phyloP scores from a whole-genome alignment of 2,888 invertebrate species.

The Napeogenes sylphis region DNA sequence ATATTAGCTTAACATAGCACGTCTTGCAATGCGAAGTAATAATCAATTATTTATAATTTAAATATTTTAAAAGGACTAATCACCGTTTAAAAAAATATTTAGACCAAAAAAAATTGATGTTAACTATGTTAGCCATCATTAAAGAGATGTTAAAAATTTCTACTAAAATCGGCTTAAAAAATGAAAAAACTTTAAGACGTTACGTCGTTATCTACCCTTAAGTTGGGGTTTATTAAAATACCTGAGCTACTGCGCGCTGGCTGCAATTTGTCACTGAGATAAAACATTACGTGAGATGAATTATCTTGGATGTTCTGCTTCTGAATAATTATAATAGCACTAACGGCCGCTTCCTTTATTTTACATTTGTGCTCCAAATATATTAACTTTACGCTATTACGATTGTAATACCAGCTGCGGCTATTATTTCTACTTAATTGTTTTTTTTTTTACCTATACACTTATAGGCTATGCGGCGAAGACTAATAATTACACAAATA shows the following conservation, averaged over 20 bases:
- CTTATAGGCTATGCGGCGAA: background rate
- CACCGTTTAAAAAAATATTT: too few species aligned
- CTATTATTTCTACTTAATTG: too few species aligned
- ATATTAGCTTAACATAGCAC: constrained; percentile 28
- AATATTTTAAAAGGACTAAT: too few species aligned
- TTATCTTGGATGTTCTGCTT: constrained; percentile 65
- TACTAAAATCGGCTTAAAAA: constrained; percentile 12
- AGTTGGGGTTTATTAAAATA: constrained; percentile 45
- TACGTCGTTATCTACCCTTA: constrained; percentile 27
- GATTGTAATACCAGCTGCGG: too few species aligned
- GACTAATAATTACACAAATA: too few species aligned
- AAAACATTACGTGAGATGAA: constrained; percentile 65
- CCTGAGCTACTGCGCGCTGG: constrained; percentile 52
- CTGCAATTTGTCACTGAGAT: constrained; percentile 71
- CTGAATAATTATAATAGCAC: constrained; percentile 64
- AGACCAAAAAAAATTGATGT: background rate
- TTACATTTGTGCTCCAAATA: too few species aligned
- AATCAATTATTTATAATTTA: too few species aligned
- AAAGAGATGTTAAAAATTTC: constrained; percentile 9
- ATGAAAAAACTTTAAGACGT: constrained; percentile 20
- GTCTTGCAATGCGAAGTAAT: too few species aligned
- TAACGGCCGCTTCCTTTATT: constrained; percentile 39
- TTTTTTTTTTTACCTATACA: too few species aligned
- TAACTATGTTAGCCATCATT: background rate
- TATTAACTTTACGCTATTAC: too few species aligned